Evolutionary conservation across 2,888 invertebrate genomes (phyloP).

Genomic region (Cheilosia scutellata): DNA sequence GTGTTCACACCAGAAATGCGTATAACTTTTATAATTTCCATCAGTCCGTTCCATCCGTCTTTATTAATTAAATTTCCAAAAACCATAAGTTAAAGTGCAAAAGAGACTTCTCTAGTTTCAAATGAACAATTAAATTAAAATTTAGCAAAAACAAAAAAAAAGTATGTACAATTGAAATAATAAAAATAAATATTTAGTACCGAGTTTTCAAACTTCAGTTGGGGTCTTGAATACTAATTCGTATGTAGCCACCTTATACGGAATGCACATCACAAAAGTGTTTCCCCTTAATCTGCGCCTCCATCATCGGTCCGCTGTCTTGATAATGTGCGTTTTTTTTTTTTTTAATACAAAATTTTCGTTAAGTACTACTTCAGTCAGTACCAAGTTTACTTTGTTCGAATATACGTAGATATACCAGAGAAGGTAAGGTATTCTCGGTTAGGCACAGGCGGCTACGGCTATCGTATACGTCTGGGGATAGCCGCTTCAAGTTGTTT

Average conservation of each 20-base stretch:
- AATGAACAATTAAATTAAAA: conserved; percentile 57
- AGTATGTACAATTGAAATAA: conserved; percentile 1
- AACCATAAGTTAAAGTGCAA: neutral
- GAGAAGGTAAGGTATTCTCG: conserved; percentile 55
- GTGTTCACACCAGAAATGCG: no score
- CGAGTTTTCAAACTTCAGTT: conserved; percentile 61
- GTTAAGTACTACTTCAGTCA: conserved; percentile 64
- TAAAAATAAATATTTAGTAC: conserved; percentile 31
- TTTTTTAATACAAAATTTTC: conserved; percentile 45
- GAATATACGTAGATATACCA: conserved; percentile 37
- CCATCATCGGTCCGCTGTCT: conserved; percentile 25
- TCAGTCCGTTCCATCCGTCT: no score
- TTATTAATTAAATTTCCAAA: neutral
- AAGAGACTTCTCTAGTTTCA: conserved; percentile 17
- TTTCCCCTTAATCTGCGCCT: conserved; percentile 57
- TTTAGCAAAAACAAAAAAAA: conserved; percentile 19
- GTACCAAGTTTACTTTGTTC: conserved; percentile 61
- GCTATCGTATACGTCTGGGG: conserved; percentile 67
- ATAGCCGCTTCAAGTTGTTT: conserved; percentile 68
- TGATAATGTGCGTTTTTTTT: conserved; percentile 33
- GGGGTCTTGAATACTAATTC: conserved; percentile 70
- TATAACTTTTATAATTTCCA: no score
- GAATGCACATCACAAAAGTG: conserved; percentile 73
- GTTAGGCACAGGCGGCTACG: conserved; percentile 76
- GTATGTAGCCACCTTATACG: conserved; percentile 65